Evolutionary conservation across 2,888 invertebrate genomes (phyloP).

Genomic region (Sympetrum striolatum): DNA sequence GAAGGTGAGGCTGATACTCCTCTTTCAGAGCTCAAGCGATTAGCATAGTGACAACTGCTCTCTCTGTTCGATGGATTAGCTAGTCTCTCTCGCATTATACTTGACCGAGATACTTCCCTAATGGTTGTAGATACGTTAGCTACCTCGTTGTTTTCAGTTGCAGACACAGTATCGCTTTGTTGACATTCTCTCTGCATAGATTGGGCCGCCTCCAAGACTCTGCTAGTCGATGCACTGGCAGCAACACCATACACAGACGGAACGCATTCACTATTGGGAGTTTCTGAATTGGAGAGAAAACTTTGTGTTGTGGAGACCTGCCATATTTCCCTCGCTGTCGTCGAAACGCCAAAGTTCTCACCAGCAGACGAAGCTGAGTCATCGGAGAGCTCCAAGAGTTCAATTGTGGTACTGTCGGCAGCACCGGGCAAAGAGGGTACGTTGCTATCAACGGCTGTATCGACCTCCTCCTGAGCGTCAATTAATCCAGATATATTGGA

Average conservation of each 20-base stretch:
- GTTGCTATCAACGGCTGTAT: slow-evolving; percentile 20
- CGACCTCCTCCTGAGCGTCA: not conserved
- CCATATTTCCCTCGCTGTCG: slow-evolving; percentile 6
- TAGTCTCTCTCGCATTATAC: not conserved
- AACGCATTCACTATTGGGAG: slow-evolving; percentile 16
- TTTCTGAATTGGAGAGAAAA: not conserved
- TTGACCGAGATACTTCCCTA: not conserved
- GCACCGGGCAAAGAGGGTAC: slow-evolving; percentile 25
- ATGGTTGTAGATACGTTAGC: slow-evolving; percentile 23
- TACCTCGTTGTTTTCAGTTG: slow-evolving; percentile 9
- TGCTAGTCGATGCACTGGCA: not conserved
- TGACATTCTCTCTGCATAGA: slow-evolving; percentile 28
- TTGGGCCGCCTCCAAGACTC: not conserved
- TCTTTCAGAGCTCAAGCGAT: not conserved
- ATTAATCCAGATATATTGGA: slow-evolving; percentile 6
- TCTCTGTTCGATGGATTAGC: not conserved
- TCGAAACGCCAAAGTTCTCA: slow-evolving; percentile 19
- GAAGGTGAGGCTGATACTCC: not conserved
- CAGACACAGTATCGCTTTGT: slow-evolving; percentile 22
- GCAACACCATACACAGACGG: not conserved
- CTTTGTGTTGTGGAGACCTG: slow-evolving; percentile 18
- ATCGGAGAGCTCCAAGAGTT: slow-evolving; percentile 7
- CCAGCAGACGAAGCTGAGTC: slow-evolving; percentile 14
- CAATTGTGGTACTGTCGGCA: slow-evolving; percentile 9
- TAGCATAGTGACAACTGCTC: not conserved